phyloP scores from a whole-genome alignment of 2,888 invertebrate genomes.

The Phragmatobia fuliginosa region DNA sequence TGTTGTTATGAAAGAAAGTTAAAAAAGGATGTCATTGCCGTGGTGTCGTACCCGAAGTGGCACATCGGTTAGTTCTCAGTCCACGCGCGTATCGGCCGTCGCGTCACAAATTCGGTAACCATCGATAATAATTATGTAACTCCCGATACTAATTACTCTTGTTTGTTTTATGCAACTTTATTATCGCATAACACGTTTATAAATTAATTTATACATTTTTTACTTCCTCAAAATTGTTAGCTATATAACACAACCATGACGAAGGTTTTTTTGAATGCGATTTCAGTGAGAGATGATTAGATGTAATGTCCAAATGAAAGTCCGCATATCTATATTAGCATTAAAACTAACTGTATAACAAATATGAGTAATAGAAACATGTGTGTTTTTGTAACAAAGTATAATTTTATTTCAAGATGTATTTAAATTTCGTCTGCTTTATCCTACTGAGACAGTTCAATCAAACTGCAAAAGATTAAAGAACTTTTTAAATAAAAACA shows the following conservation, averaged over 20 bases:
- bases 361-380: not conserved
- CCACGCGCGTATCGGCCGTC: slow-evolving; percentile 66
- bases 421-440: not conserved
- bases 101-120: slow-evolving; percentile 77
- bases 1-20: slow-evolving; percentile 73
- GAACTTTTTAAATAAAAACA: not conserved
- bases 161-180: slow-evolving; percentile 64
- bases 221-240: slow-evolving; percentile 26
- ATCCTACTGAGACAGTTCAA: not conserved
- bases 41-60: slow-evolving; percentile 64
- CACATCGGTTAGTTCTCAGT: slow-evolving; percentile 67
- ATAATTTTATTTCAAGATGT: not conserved
- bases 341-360: not conserved
- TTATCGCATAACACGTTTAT: slow-evolving; percentile 56
- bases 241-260: slow-evolving; percentile 26
- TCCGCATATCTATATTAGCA: too few species aligned
- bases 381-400: not conserved
- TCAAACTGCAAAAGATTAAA: not conserved
- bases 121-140: slow-evolving; percentile 72
- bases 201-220: slow-evolving; percentile 23
- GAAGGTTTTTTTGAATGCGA: slow-evolving; percentile 20
- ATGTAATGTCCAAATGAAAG: not conserved
- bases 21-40: slow-evolving; percentile 80
- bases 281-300: slow-evolving; percentile 20
- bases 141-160: slow-evolving; percentile 66